A percentile compares a stretch with the other conserved stretches of the same genome.
phyloP scores from a whole-genome alignment of 2,797 vertebrate species.

The Champsocephalus esox region DNA sequence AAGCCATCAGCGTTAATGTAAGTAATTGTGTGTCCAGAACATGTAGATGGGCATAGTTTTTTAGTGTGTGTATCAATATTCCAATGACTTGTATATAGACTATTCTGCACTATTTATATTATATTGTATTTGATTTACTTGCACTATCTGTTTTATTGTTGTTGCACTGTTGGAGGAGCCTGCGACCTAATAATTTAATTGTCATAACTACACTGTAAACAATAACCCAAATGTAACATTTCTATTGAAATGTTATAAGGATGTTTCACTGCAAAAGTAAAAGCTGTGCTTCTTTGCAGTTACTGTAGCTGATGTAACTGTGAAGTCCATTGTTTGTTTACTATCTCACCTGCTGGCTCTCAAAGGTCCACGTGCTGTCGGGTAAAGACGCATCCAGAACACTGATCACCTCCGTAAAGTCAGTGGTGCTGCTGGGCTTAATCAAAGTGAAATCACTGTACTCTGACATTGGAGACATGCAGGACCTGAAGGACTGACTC shows the following conservation, averaged over 20 bases:
- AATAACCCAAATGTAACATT: rapidly evolving
- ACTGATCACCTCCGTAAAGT: slow-evolving; percentile 81
- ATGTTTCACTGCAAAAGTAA: neutral
- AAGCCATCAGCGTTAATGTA: rapidly evolving
- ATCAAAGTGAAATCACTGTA: slow-evolving; percentile 84
- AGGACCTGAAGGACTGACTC: slow-evolving; percentile 85
- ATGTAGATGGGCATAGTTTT: neutral
- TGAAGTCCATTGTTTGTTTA: neutral
- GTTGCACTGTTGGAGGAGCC: no score
- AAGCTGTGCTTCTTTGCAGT: neutral
- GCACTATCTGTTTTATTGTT: no score
- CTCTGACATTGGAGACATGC: slow-evolving; percentile 84
- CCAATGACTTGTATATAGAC: no score
- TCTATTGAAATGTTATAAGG: neutral
- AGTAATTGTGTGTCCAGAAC: neutral
- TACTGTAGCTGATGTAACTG: neutral
- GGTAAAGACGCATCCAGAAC: slow-evolving; percentile 80
- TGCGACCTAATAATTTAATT: no score
- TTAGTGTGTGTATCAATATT: neutral
- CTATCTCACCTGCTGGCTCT: slow-evolving; percentile 78
- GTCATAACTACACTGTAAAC: no score
- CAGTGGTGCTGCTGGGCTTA: slow-evolving; percentile 82
- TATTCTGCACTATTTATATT: no score
- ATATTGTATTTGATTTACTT: no score
- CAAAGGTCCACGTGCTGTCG: slow-evolving; percentile 81